Conservation (phyloP, 2,797 vertebrate species). For the Thaleichthys pacificus region DNA sequence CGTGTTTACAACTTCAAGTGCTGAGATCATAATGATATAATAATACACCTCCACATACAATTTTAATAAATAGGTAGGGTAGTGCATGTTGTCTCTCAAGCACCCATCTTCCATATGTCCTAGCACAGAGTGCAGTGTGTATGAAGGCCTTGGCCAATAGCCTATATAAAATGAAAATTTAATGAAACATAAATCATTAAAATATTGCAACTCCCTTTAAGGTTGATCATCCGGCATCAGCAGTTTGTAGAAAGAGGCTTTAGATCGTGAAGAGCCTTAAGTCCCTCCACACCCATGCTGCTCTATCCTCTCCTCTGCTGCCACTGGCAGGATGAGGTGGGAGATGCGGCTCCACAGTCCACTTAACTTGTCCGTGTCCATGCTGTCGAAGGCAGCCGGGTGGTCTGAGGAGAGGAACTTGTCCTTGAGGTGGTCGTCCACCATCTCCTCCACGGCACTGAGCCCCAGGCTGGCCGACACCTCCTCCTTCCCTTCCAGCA, state of each 20-base stretch:
- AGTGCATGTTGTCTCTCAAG: neutral
- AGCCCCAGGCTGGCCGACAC: conserved; percentile 67
- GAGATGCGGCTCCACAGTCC: conserved; percentile 88
- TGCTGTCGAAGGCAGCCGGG: conserved; percentile 65
- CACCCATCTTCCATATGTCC: neutral
- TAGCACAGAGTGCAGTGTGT: conserved; percentile 4
- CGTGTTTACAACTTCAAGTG: neutral
- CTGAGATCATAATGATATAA: neutral
- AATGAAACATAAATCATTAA: conserved; percentile 5
- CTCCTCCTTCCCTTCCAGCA: conserved; percentile 79
- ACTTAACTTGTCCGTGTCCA: conserved; percentile 82
- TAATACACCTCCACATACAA: neutral
- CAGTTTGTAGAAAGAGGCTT: neutral
- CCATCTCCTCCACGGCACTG: conserved; percentile 76
- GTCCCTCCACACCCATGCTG: conserved; percentile 65
- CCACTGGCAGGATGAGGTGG: conserved; percentile 81
- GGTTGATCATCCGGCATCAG: conserved; percentile 6
- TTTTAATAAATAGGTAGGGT: conserved; percentile 7
- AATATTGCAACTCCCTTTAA: conserved; percentile 2
- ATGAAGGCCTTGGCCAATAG: neutral
- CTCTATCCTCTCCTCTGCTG: conserved; percentile 75
- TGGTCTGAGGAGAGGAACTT: conserved; percentile 65
- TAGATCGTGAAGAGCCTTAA: neutral
- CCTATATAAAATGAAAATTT: neutral
- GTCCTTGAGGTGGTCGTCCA: conserved; percentile 77